These are phyloP conservation scores for Gymnarchus niloticus DNA, from an alignment of 2,113 vertebrate genomes.

Conservation along the genomic window DNA sequence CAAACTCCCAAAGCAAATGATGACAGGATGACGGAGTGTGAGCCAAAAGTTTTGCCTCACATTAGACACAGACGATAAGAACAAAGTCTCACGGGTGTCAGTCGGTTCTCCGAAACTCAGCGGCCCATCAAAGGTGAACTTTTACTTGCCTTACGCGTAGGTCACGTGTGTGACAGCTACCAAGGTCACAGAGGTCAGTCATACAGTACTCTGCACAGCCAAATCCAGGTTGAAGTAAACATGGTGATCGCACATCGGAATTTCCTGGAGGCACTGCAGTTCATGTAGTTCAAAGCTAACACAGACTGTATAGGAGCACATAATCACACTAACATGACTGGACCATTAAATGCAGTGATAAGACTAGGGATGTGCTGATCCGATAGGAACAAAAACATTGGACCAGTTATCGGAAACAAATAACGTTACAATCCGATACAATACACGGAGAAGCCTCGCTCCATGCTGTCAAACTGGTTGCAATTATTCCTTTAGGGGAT, in stretches of 20 bases:
- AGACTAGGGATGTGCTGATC: neutral
- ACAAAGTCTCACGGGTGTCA: neutral
- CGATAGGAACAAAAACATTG: too few relatives aligned
- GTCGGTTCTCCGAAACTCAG: neutral
- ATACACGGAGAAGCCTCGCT: too few relatives aligned
- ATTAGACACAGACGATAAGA: neutral
- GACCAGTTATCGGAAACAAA: too few relatives aligned
- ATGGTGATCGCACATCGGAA: neutral
- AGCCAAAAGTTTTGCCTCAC: neutral
- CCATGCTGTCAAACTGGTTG: too few relatives aligned
- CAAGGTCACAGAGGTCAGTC: neutral
- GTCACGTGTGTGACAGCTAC: neutral
- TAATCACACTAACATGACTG: neutral
- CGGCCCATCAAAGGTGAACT: neutral
- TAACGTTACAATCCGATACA: too few relatives aligned
- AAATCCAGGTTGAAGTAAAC: neutral
- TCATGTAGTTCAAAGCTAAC: neutral
- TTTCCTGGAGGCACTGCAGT: neutral
- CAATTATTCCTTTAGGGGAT: too few relatives aligned
- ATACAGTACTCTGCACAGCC: neutral
- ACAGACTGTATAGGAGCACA: neutral
- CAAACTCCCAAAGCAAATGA: slow-evolving; percentile 15
- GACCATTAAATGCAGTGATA: neutral
- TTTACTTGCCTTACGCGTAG: neutral
- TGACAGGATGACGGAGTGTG: slow-evolving; percentile 5